Percentiles rank a stretch among this genome's conserved stretches.
phyloP scores from a whole-genome alignment of 2,888 invertebrate genomes.

The Lydus trimaculatus region DNA sequence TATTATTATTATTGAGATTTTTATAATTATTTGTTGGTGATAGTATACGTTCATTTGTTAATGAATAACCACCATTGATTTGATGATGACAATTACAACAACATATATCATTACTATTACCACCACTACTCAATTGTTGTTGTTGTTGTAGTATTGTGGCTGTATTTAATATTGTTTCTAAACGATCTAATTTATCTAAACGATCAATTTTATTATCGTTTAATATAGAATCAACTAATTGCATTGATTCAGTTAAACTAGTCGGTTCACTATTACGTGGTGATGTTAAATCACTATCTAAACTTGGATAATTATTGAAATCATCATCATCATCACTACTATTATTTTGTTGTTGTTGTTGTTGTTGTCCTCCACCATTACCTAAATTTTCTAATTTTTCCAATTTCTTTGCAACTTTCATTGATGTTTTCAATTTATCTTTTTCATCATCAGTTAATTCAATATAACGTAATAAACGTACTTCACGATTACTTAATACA shows the following conservation, averaged over 20 bases:
- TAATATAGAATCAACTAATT: slow-evolving; percentile 84
- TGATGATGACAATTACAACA: slow-evolving; percentile 64
- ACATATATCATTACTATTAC: slow-evolving; percentile 46
- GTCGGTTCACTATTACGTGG: slow-evolving; percentile 81
- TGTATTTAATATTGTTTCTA: slow-evolving; percentile 85
- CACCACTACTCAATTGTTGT: slow-evolving; percentile 50
- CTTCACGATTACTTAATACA: slow-evolving; percentile 91
- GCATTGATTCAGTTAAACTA: slow-evolving; percentile 88
- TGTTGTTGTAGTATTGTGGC: slow-evolving; percentile 75
- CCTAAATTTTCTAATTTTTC: slow-evolving; percentile 86
- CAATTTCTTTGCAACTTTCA: slow-evolving; percentile 91
- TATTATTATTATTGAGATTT: slow-evolving; percentile 44
- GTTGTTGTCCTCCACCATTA: slow-evolving; percentile 74
- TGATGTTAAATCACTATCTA: slow-evolving; percentile 79
- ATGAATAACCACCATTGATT: slow-evolving; percentile 37
- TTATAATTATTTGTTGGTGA: slow-evolving; percentile 54
- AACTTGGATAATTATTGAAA: slow-evolving; percentile 77
- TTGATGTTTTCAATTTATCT: slow-evolving; percentile 87
- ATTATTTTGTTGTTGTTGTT: slow-evolving; percentile 76
- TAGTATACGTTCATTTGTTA: slow-evolving; percentile 47
- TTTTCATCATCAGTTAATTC: slow-evolving; percentile 92
- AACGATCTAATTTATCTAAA: slow-evolving; percentile 83
- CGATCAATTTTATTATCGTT: slow-evolving; percentile 84
- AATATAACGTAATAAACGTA: slow-evolving; percentile 83
- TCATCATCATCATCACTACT: slow-evolving; percentile 72